Evolutionary conservation across 2,113 vertebrate species (phyloP), one percentile per base, ranked within the genome.

Genomic region (Serilophus lunatus): DNA sequence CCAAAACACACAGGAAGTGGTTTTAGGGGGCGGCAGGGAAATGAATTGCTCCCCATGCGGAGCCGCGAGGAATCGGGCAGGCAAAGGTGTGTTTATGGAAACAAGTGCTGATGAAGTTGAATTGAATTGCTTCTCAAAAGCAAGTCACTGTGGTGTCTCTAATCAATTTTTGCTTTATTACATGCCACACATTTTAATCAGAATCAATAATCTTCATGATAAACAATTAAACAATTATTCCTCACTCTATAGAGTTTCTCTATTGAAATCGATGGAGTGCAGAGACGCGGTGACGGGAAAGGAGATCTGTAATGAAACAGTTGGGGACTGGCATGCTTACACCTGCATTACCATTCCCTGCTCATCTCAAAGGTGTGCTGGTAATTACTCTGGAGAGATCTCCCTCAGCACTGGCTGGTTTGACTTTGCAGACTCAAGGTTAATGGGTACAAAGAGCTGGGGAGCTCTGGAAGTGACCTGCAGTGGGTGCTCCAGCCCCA

Each of bases 221-320:
- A 97, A 98, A 98, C 97, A 98, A 98, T 97, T 98, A 98, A 98
- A 97, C 98, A 98, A 98, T 98, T 98, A 98, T 97, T 97, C 95
- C 96, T 98, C 95, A 96, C 96, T 94, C 94, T 95, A 40, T 95
- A 90, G 98, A 97, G 96, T 96, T 96, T 91, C 95, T 97, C 93
- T 91, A 72, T 96, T 95, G 94, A 92, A 97, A 97, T 98, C 88
- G 19, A 96, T 97, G 95, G 90, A 89, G 84, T 68, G 69, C 50
- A 3, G 95, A 96, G 94, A 54, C 16, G 12, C 13, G 4, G 87
- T 54, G 66, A 90, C 10, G 45, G 93, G 56, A 60, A 49, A 26
- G 80, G 64, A 40, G 83, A 78, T 81, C 79, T 79, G 8, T 31
- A 71, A 63, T 88, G 80, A 75, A 88, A 40, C 22, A 23, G 59